Base-by-base conservation (phyloP, 2,113 vertebrate species). In the Artemisiospiza belli region DNA sequence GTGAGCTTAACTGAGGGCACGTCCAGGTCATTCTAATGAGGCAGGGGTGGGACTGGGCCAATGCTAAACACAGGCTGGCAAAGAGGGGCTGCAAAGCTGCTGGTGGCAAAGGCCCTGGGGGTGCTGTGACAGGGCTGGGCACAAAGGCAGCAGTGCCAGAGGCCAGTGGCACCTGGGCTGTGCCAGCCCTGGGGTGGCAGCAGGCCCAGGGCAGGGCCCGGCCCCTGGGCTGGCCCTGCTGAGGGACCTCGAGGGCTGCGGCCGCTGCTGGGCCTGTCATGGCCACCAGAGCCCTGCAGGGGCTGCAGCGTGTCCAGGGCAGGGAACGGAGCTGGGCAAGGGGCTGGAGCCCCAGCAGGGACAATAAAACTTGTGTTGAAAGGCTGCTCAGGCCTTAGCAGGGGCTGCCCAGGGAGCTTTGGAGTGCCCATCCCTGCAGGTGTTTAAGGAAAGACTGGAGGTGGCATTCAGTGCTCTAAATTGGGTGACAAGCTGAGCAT, bases 381-480 rank as follows among this genome's bases (percentile, higher is more conserved):
- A 52, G 51, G 51, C 25, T 52, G 51, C 51, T 52, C 51, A 52
- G 51, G 51, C 51, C 27, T 52, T 52, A 27, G 51, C 27, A 52
- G 51, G 51, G 27, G 51, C 30, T 55, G 55, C 55, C 55, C 55
- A n/a, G 55, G 55, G 31, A 10, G 55, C 3, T 22, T 9, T 22
- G 33, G 2, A 58, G 55, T 58, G 5, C 21, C 33, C 55, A 23
- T 58, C 21, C 33, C 57, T 58, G 57, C 2, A 58, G 33, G 21
- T n/a, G 21, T 58, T 2, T 1, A 1, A n/a, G 57, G 9, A 23
- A 58, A 10, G 57, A 5, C 57, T 58, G 9, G 13, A n/a, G 0
- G 0, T 58, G 33, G 21, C 33, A 58, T 2, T 58, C 33, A 58
- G 33, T 2, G 33, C 57, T 15, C 21, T n/a, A 1, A 14, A 4